A percentile compares a stretch with the other conserved stretches of the same genome.
phyloP scores from a whole-genome alignment of 2,797 vertebrate species.

The Hyperoplus immaculatus region DNA sequence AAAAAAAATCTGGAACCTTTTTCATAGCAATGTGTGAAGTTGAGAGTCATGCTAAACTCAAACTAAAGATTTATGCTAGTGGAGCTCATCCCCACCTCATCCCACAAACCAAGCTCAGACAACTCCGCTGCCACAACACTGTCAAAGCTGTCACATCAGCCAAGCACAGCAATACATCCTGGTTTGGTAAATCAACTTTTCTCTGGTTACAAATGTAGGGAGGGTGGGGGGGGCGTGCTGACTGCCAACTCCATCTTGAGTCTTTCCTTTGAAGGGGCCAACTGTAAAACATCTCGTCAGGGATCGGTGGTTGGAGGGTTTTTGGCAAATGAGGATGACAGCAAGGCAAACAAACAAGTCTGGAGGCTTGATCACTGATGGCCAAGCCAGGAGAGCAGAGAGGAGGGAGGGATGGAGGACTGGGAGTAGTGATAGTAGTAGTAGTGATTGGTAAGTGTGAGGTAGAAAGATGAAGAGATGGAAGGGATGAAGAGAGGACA shows the following conservation, averaged over 20 bases:
- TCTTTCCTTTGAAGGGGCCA: slow-evolving; percentile 39
- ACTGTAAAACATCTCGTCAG: slow-evolving; percentile 53
- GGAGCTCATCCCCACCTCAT: slow-evolving; percentile 24
- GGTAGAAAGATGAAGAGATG: slow-evolving; percentile 25
- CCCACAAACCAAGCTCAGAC: slow-evolving; percentile 43
- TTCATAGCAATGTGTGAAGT: slow-evolving; percentile 8
- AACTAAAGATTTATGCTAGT: slow-evolving; percentile 37
- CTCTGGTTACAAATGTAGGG: slow-evolving; percentile 49
- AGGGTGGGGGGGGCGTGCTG: slow-evolving; percentile 42
- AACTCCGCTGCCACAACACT: slow-evolving; percentile 49
- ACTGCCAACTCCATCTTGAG: slow-evolving; percentile 47
- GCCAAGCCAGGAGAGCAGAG: slow-evolving; percentile 24
- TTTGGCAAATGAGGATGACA: slow-evolving; percentile 47
- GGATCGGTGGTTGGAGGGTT: slow-evolving; percentile 37
- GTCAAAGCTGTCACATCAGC: slow-evolving; percentile 40
- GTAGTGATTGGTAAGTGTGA: slow-evolving; percentile 30
- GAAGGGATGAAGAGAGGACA: slow-evolving; percentile 25
- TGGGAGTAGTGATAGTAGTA: too few relatives aligned
- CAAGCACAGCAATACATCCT: slow-evolving; percentile 41
- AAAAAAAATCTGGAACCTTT: background rate
- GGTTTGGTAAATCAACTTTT: slow-evolving; percentile 53
- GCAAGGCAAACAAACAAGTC: slow-evolving; percentile 67
- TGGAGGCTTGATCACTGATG: slow-evolving; percentile 46
- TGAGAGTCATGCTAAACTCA: slow-evolving; percentile 22
- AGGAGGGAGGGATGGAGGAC: slow-evolving; percentile 14